Conservation (phyloP, 2,113 vertebrate species). For the Tretioscincus oriximinensis region DNA sequence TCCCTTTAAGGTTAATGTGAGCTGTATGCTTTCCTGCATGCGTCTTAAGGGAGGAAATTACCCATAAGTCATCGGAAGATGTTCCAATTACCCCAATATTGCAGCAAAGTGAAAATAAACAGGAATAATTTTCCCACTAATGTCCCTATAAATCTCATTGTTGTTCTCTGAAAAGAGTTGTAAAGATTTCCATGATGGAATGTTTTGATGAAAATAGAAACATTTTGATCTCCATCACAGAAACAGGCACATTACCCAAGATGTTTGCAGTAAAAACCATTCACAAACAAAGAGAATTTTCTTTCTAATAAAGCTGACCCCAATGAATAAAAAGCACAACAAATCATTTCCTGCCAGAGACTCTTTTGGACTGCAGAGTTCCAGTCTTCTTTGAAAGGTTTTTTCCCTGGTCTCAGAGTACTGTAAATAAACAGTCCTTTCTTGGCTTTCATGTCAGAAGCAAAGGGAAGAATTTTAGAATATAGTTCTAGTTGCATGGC, state of each 20-base stretch:
- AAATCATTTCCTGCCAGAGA: constrained; percentile 46
- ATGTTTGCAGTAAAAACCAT: constrained; percentile 51
- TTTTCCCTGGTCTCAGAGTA: constrained; percentile 39
- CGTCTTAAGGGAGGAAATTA: constrained; percentile 12
- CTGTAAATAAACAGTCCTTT: constrained; percentile 33
- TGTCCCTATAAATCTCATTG: constrained; percentile 38
- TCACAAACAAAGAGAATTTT: constrained; percentile 38
- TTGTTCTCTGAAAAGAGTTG: constrained; percentile 46
- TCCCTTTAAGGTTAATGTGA: constrained; percentile 12
- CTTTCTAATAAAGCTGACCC: constrained; percentile 31
- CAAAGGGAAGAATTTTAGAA: constrained; percentile 23
- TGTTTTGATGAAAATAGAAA: constrained; percentile 27
- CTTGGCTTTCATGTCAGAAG: constrained; percentile 34
- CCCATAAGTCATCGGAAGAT: constrained; percentile 17
- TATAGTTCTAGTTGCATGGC: constrained; percentile 19
- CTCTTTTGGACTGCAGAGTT: constrained; percentile 51
- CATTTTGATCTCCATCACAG: constrained; percentile 8
- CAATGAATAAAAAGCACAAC: constrained; percentile 52
- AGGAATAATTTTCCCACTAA: constrained; percentile 11
- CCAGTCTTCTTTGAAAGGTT: constrained; percentile 49
- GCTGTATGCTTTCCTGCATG: constrained; percentile 18
- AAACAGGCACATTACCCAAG: constrained; percentile 41
- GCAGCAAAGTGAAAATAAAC: constrained; percentile 32
- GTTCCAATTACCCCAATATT: constrained; percentile 23
- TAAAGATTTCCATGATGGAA: background rate